Percentiles rank a stretch among this genome's conserved stretches.
Conservation (phyloP, 2,797 vertebrate genomes). For the Poecilia picta region DNA sequence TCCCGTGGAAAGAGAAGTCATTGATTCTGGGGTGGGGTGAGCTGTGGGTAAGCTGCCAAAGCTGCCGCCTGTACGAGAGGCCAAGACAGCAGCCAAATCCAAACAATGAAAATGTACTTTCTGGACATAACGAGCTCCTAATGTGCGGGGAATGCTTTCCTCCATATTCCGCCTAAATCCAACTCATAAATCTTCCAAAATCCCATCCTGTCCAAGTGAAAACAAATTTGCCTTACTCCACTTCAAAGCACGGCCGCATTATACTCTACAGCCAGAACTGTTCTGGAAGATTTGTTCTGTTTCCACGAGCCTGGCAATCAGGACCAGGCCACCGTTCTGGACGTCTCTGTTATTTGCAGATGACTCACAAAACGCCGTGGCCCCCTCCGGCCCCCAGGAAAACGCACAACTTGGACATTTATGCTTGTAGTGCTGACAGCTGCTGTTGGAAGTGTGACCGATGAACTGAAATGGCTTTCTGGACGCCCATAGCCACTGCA, state of each 20-base stretch:
- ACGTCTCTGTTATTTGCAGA: slow-evolving; percentile 41
- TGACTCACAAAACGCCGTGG: slow-evolving; percentile 32
- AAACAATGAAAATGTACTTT: slow-evolving; percentile 51
- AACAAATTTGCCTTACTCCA: slow-evolving; percentile 63
- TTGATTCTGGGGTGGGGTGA: slow-evolving; percentile 26
- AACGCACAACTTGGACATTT: slow-evolving; percentile 43
- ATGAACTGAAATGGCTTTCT: slow-evolving; percentile 31
- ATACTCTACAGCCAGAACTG: slow-evolving; percentile 71
- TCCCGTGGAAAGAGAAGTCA: slow-evolving; percentile 37
- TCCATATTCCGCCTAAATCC: slow-evolving; percentile 39
- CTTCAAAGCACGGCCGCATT: slow-evolving; percentile 73
- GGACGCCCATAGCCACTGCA: slow-evolving; percentile 47
- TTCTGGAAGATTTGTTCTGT: slow-evolving; percentile 48
- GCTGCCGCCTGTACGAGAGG: slow-evolving; percentile 24
- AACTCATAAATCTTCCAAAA: slow-evolving; percentile 54
- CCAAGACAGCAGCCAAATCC: slow-evolving; percentile 42
- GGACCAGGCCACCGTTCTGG: slow-evolving; percentile 72
- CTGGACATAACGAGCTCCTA: slow-evolving; percentile 35
- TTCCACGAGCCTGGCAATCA: slow-evolving; percentile 40
- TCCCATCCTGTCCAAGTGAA: slow-evolving; percentile 58
- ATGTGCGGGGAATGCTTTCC: slow-evolving; percentile 43
- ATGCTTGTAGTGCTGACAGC: slow-evolving; percentile 35
- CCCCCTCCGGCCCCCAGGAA: slow-evolving; percentile 29
- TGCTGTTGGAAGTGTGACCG: slow-evolving; percentile 35
- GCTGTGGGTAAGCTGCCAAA: slow-evolving; percentile 47